phyloP scores from a whole-genome alignment of 64 coral and sea anemone species.

The Anthopleura sola region DNA sequence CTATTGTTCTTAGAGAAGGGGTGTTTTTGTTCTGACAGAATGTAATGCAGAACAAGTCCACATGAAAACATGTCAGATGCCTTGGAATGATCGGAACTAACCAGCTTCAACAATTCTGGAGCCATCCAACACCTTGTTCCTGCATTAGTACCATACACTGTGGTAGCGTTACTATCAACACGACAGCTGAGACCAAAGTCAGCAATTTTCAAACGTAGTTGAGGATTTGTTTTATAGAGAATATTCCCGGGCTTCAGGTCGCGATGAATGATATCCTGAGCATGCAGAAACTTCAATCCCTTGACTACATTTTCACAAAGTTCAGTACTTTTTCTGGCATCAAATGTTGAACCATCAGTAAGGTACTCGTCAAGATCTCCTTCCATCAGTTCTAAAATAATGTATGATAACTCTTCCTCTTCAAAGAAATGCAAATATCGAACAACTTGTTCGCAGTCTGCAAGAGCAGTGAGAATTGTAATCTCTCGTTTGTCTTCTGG shows the following conservation, averaged over 20 bases:
- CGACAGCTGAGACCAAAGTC: conserved; percentile 71
- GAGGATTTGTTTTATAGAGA: conserved; percentile 45
- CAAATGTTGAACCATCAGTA: background rate
- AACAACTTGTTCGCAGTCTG: too few species aligned
- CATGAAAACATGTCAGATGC: too few species aligned
- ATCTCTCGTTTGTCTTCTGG: too few species aligned
- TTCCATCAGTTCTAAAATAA: background rate
- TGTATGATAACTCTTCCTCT: too few species aligned
- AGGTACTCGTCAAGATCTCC: conserved; percentile 22
- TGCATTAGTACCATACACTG: background rate
- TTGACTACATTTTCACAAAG: conserved; percentile 58
- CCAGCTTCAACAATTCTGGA: background rate
- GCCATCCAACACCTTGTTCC: too few species aligned
- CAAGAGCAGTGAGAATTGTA: too few species aligned
- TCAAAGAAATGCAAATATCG: too few species aligned
- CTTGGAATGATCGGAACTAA: background rate
- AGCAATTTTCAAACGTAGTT: conserved; percentile 43
- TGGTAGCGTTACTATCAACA: background rate
- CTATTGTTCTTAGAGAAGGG: background rate
- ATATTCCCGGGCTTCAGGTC: conserved; percentile 35
- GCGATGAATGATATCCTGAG: too few species aligned
- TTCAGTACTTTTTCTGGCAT: background rate
- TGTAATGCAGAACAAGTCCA: too few species aligned
- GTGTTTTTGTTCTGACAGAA: too few species aligned
- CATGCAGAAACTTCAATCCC: conserved; percentile 43